Conservation (phyloP, 2,113 vertebrate genomes). For the Syrmaticus mikado region DNA sequence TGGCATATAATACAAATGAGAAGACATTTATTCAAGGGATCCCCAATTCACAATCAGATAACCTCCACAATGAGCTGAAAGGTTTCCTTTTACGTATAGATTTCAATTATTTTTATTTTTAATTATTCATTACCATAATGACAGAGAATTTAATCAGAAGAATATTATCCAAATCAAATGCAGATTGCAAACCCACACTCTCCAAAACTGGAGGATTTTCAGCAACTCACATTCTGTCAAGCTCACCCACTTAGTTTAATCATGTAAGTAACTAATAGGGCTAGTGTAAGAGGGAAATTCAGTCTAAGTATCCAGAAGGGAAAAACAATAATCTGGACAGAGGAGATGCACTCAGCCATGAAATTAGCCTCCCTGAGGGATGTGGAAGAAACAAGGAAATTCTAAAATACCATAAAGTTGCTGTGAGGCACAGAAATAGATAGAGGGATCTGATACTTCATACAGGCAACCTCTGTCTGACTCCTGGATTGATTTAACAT, state of each 20-base stretch:
- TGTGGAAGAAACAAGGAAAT: background rate
- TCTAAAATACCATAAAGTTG: slow-evolving; percentile 14
- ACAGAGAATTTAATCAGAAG: background rate
- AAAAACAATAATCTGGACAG: slow-evolving; percentile 52
- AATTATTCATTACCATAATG: background rate
- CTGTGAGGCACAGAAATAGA: background rate
- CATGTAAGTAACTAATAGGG: slow-evolving; percentile 31
- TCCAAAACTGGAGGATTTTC: slow-evolving; percentile 13
- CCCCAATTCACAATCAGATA: background rate
- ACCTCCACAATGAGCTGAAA: background rate
- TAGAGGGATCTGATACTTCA: background rate
- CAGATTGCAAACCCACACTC: slow-evolving; percentile 8
- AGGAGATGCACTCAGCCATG: slow-evolving; percentile 13
- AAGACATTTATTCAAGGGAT: background rate
- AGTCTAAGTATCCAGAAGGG: slow-evolving; percentile 32
- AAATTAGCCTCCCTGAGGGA: slow-evolving; percentile 46
- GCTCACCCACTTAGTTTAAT: slow-evolving; percentile 49
- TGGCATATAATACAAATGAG: background rate
- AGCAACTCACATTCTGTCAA: slow-evolving; percentile 17
- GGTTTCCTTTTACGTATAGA: background rate
- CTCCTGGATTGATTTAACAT: background rate
- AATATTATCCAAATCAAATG: slow-evolving; percentile 30
- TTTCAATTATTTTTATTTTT: slow-evolving; percentile 6
- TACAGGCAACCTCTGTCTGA: background rate
- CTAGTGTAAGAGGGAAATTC: slow-evolving; percentile 34